Base-by-base conservation (phyloP, 2,888 invertebrate genomes). In the Hoplodrina ambigua region DNA sequence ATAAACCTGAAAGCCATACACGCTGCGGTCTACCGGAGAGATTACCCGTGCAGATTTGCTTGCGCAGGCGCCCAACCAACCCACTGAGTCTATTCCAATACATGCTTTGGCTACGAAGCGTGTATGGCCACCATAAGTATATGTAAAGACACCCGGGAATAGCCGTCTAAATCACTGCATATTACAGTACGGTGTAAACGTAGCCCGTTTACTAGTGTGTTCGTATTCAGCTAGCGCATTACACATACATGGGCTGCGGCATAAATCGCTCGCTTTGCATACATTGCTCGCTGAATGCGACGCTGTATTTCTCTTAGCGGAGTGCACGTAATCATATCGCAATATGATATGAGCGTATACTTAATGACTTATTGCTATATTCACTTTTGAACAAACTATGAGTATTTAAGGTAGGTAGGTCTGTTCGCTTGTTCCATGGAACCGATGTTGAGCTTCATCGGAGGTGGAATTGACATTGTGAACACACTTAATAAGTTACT, bases 241-340 rank as follows among this genome's bases (percentile, higher is more conserved):
- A 89, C 87, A 86, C 87, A 89, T 88, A 90, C 89, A 87, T 85
- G 84, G 86, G 75, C 85, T 86, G 82, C 84, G 84, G 88, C 89
- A 89, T 87, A 92, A 92, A 91, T 91, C 91, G 90, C 82, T 88
- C 90, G 89, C 87, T 89, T 86, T 87, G 90, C 90, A 89, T 88
- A 89, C 90, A 88, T 85, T 85, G 87, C 88, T 81, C 81, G 69
- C 72, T 83, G 80, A 84, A 78, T 79, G 76, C 70, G 60, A 57
- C 73, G 79, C 71, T 63, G 78, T 73, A 72, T 74, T 66, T 70
- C 77, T 78, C 71, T 63, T 60, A 62, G 68, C 72, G 53, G 71
- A 49, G 66, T 84, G 86, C 80, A 82, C 72, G 66, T 75, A 72
- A 74, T 82, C 72, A 79, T 86, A 78, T 68, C 69, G 53, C 62